Percentiles rank a stretch among this genome's conserved stretches.
phyloP scores from a whole-genome alignment of 2,113 vertebrate species.

The Thomomys bottae region DNA sequence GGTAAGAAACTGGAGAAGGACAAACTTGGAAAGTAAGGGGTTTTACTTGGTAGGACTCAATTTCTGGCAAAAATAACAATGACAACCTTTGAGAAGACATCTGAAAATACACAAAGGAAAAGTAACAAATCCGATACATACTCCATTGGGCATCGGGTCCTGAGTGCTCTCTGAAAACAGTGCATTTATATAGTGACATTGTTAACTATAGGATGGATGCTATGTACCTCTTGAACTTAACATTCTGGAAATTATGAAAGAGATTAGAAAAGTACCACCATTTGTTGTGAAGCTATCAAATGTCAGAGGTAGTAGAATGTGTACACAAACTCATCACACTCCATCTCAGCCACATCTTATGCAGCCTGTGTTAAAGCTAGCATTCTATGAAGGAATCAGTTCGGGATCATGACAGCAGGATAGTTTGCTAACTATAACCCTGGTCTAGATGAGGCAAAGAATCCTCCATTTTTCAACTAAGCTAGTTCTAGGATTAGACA shows the following conservation, averaged over 20 bases:
- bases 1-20: neutral
- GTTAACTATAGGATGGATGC: rapidly evolving
- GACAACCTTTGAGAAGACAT: neutral
- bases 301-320: neutral
- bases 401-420: neutral
- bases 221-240: neutral
- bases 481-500: neutral
- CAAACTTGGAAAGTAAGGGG: neutral
- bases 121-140: neutral
- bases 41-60: neutral
- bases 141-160: neutral
- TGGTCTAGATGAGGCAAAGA: neutral
- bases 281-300: neutral
- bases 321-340: neutral
- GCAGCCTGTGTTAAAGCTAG: neutral
- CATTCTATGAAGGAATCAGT: neutral
- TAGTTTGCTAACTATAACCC: neutral
- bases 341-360: neutral
- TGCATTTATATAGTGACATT: neutral
- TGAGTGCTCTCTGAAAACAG: neutral
- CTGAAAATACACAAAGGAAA: neutral
- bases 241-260: neutral
- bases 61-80: neutral
- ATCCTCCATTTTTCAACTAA: neutral
- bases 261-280: neutral